Percentiles rank a stretch among this genome's conserved stretches.
phyloP scores from a whole-genome alignment of 2,113 vertebrate genomes.

The Phrynosoma blainvillii region DNA sequence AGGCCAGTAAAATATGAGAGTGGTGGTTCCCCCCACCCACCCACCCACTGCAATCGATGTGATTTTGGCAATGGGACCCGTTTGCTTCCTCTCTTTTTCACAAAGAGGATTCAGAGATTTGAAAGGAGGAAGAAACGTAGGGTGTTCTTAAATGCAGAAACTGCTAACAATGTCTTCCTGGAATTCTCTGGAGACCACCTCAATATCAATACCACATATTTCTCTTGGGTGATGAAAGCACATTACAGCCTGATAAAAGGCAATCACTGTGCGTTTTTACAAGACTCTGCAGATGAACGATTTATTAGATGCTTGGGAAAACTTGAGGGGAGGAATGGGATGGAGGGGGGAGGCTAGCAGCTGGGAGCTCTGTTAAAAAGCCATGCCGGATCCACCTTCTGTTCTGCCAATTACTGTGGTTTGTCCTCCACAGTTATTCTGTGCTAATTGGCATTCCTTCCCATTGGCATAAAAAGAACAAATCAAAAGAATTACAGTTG shows the following conservation, averaged over 20 bases:
- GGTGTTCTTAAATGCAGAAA: constrained; percentile 36
- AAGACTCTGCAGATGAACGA: constrained; percentile 55
- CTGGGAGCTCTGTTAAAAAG: constrained; percentile 22
- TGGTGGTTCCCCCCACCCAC: constrained; percentile 22
- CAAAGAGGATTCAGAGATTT: constrained; percentile 44
- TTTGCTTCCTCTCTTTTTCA: constrained; percentile 16
- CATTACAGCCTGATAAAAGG: constrained; percentile 61
- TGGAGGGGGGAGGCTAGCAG: not conserved
- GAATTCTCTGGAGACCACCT: constrained; percentile 55
- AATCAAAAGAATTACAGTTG: not conserved
- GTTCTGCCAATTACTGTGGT: constrained; percentile 33
- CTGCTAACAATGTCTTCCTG: constrained; percentile 33
- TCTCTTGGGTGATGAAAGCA: constrained; percentile 57
- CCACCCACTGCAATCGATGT: rapidly evolving
- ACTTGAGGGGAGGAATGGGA: not conserved
- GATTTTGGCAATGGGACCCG: constrained; percentile 18
- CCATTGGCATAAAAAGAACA: constrained; percentile 24
- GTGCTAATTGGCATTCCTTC: constrained; percentile 45
- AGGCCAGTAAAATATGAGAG: constrained; percentile 2
- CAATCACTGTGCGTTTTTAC: constrained; percentile 59
- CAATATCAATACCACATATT: constrained; percentile 54
- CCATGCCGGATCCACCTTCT: constrained; percentile 33
- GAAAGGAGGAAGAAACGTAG: not conserved
- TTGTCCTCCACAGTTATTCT: not conserved
- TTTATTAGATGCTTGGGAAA: constrained; percentile 68